Percentiles rank a stretch among this genome's conserved stretches.
Conservation (phyloP, 2,113 vertebrate genomes). For the Pavo muticus region DNA sequence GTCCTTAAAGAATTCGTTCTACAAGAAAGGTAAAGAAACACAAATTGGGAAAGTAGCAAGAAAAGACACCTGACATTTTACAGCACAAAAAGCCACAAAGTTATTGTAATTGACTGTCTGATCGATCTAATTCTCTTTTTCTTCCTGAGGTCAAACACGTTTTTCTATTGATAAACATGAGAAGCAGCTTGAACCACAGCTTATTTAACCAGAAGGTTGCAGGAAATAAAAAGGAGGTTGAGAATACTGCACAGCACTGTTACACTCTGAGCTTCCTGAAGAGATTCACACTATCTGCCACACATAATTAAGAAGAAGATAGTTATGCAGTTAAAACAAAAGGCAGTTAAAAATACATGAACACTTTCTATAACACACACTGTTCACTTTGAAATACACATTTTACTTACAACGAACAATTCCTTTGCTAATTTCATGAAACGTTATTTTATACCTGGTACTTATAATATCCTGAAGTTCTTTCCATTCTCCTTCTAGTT, state of each 20-base stretch:
- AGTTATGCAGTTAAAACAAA: neutral
- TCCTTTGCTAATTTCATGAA: neutral
- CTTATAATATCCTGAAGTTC: slow-evolving; percentile 79
- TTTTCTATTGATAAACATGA: neutral
- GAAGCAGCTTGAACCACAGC: neutral
- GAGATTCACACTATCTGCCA: neutral
- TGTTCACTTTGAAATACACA: neutral
- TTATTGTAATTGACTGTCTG: neutral
- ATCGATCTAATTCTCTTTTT: neutral
- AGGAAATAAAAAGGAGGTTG: neutral
- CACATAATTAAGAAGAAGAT: neutral
- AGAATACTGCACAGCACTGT: neutral
- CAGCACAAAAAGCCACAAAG: neutral
- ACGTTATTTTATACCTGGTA: slow-evolving; percentile 76
- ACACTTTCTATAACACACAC: neutral
- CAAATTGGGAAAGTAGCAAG: neutral
- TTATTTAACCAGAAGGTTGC: neutral
- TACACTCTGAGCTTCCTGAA: neutral
- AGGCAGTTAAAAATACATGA: neutral
- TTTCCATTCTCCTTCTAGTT: slow-evolving; percentile 79
- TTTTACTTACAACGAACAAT: neutral
- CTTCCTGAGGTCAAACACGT: neutral
- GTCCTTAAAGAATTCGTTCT: slow-evolving; percentile 84
- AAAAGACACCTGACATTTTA: neutral
- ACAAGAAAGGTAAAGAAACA: slow-evolving; percentile 37